phyloP scores from a whole-genome alignment of 2,797 vertebrate species.

The Argyrosomus regius region DNA sequence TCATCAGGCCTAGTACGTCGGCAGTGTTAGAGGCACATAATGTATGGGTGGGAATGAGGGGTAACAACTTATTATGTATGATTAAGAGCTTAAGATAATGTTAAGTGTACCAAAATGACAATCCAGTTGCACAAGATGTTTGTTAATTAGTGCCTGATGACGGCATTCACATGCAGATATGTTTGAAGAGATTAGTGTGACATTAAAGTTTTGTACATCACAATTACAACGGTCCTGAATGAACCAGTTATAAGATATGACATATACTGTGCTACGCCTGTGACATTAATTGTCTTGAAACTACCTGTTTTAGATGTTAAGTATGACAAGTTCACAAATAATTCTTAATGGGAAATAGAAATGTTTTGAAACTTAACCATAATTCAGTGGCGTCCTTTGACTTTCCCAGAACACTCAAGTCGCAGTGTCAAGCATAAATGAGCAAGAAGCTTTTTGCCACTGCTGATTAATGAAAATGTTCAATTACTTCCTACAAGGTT shows the following conservation, averaged over 20 bases:
- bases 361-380: neutral
- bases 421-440: neutral
- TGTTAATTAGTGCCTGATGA: neutral
- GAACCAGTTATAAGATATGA: neutral
- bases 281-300: neutral
- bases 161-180: too few relatives aligned
- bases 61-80: neutral
- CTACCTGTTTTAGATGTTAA: neutral
- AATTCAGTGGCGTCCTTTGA: neutral
- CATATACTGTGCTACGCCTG: neutral
- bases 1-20: neutral
- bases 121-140: neutral
- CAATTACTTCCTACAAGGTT: constrained; percentile 3
- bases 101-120: neutral
- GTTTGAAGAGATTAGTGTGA: too few relatives aligned
- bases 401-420: neutral
- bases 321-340: too few relatives aligned
- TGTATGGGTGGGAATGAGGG: neutral
- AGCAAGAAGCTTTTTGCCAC: neutral
- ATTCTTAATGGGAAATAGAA: neutral
- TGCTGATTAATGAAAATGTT: constrained; percentile 28
- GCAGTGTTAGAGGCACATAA: neutral
- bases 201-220: neutral
- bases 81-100: neutral
- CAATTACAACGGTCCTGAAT: neutral